phyloP scores from a whole-genome alignment of 2,797 vertebrate species.

The Gymnodraco acuticeps region DNA sequence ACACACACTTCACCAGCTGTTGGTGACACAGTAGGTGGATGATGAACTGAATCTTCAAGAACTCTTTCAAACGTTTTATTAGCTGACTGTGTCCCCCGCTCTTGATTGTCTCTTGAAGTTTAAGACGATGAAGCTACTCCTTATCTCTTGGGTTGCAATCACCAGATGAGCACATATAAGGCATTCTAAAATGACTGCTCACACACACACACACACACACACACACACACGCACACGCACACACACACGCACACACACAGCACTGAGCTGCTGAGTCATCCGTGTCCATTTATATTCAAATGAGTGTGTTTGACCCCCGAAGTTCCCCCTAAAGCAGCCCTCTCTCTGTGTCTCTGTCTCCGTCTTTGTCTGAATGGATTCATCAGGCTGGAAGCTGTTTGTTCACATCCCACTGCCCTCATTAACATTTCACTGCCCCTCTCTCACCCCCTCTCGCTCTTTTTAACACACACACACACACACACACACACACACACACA shows the following conservation, averaged over 20 bases:
- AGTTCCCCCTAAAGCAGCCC: constrained; percentile 41
- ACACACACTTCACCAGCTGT: background rate
- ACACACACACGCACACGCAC: too few relatives aligned
- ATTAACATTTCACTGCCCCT: constrained; percentile 75
- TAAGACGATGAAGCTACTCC: background rate
- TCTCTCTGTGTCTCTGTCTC: constrained; percentile 28
- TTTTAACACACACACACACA: constrained; percentile 17
- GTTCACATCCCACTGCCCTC: constrained; percentile 74
- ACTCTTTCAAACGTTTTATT: too few relatives aligned
- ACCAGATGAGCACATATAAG: constrained; percentile 8
- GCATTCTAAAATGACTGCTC: background rate
- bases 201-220: background rate
- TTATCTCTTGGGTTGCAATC: background rate
- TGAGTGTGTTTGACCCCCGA: constrained; percentile 62
- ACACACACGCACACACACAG: background rate
- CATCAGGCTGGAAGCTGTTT: constrained; percentile 77
- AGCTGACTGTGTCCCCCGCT: background rate
- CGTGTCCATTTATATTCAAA: constrained; percentile 57
- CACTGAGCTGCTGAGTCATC: constrained; percentile 46
- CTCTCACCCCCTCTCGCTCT: constrained; percentile 30
- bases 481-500: too few relatives aligned
- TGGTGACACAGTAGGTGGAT: too few relatives aligned
- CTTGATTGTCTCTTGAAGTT: background rate
- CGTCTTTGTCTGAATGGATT: constrained; percentile 65
- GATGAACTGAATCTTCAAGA: too few relatives aligned